A percentile compares a stretch with the other conserved stretches of the same genome.
phyloP scores from a whole-genome alignment of 64 coral and sea anemone species.

The Stylophora pistillata region DNA sequence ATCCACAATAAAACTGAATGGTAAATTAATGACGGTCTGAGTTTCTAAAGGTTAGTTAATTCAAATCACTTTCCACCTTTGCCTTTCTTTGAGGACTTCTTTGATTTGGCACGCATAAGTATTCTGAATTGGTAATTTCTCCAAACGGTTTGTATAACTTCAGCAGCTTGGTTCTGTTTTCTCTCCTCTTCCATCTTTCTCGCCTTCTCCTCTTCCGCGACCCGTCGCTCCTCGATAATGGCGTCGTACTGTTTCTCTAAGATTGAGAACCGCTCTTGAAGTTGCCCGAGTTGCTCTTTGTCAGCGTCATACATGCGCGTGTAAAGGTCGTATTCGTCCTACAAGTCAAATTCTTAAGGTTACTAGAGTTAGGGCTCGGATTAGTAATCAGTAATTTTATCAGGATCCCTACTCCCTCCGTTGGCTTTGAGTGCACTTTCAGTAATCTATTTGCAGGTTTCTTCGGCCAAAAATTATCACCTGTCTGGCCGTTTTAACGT shows the following conservation, averaged over 20 bases:
- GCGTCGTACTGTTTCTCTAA: slow-evolving; percentile 71
- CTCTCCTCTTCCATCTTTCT: slow-evolving; percentile 49
- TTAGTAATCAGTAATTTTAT: no score
- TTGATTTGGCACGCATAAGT: slow-evolving; percentile 5
- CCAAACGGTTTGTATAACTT: slow-evolving; percentile 65
- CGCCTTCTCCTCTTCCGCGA: slow-evolving; percentile 54
- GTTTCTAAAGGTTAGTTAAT: neutral
- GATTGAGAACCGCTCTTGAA: slow-evolving; percentile 63
- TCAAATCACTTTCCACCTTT: slow-evolving; percentile 7
- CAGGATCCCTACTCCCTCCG: no score
- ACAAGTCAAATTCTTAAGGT: neutral
- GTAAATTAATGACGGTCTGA: no score
- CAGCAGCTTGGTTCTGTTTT: slow-evolving; percentile 27
- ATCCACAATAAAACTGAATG: no score
- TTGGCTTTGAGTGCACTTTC: no score
- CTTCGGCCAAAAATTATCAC: no score
- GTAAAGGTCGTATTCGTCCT: slow-evolving; percentile 85
- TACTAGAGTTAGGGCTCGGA: no score
- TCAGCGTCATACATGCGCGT: slow-evolving; percentile 76
- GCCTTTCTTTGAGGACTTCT: slow-evolving; percentile 52
- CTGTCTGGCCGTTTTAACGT: no score
- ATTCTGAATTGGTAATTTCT: slow-evolving; percentile 51
- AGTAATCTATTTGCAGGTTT: no score
- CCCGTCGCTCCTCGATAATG: slow-evolving; percentile 78
- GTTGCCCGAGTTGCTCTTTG: slow-evolving; percentile 54